Evolutionary conservation across 2,888 invertebrate species (phyloP), one percentile per base, ranked within the genome.

Genomic region (Dinocampus coccinellae): DNA sequence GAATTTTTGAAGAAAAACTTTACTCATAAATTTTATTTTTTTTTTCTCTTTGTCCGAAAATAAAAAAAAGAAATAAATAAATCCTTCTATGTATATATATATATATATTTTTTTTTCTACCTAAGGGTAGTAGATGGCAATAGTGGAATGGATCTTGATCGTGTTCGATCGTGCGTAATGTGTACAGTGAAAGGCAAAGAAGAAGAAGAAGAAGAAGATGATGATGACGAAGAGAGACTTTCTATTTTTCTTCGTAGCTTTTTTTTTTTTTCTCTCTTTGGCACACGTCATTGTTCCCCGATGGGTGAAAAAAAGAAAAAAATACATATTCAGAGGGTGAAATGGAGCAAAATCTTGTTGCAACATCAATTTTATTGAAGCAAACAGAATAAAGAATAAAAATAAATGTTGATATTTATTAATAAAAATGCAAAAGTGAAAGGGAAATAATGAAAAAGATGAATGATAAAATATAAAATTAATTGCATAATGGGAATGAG

Each of bases 81-180:
- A 74, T 75, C 70, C 66, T 68, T 75, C 57, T 34, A 52, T 69
- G 69, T 69, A 73, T 73, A 71, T 20, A 55, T 29, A 52, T 20
- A 58, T 29, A 33, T 34, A 62, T 33, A 16, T 47, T 26, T 34
- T 0, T 60, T 66, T 22, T 55, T 64, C 16, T 36, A 26, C 55
- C 34, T 52, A 33, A 73, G 71, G 72, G 67, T 55, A 71, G 67
- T 55, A 73, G 75, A n/a, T 47, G 16, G 16, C 47, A 16, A 47
- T 47, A 47, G 47, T 16, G 47, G 73, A 76, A 76, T 71, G 77
- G 77, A 82, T 82, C 80, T 78, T 79, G 80, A 82, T 83, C 81
- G 80, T 70, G 77, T 72, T 77, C 79, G 80, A 83, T 81, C 81
- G 78, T 79, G 77, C 81, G 78, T 80, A 73, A 77, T n/a, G 63